Conservation (phyloP, 1,140 invertebrate genomes). For the Sitophilus oryzae region DNA sequence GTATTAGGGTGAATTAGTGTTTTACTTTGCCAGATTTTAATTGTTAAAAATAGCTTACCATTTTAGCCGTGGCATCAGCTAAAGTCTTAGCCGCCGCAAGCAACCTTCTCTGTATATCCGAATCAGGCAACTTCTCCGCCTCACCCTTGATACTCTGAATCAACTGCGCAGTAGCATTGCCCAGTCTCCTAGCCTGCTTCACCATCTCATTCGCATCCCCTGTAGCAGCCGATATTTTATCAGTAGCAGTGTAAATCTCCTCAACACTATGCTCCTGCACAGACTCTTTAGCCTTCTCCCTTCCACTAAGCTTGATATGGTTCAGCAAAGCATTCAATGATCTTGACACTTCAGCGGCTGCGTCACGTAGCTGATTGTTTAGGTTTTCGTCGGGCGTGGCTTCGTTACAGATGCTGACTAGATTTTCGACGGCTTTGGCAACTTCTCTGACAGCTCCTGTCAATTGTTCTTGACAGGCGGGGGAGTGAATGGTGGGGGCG, state of each 20-base stretch:
- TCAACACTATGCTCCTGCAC: constrained; percentile 76
- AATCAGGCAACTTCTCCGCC: constrained; percentile 81
- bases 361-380: constrained; percentile 70
- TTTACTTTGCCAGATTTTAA: too few relatives aligned
- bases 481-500: constrained; percentile 77
- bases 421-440: constrained; percentile 81
- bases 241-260: constrained; percentile 84
- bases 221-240: constrained; percentile 76
- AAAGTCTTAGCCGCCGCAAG: constrained; percentile 87
- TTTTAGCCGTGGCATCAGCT: constrained; percentile 91
- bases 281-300: constrained; percentile 49
- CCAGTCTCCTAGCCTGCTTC: constrained; percentile 83
- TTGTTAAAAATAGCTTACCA: too few relatives aligned
- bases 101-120: constrained; percentile 81
- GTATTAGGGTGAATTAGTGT: too few relatives aligned
- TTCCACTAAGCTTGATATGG: constrained; percentile 66
- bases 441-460: constrained; percentile 90
- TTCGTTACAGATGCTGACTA: constrained; percentile 81
- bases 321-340: constrained; percentile 86
- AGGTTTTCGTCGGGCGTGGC: constrained; percentile 56
- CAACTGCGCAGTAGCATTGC: constrained; percentile 85
- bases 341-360: constrained; percentile 83
- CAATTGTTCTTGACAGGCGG: constrained; percentile 90
- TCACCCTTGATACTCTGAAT: constrained; percentile 92
- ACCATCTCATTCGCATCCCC: constrained; percentile 92